Evolutionary conservation across 2,888 invertebrate genomes (phyloP).

Genomic region (Bombylius discolor): DNA sequence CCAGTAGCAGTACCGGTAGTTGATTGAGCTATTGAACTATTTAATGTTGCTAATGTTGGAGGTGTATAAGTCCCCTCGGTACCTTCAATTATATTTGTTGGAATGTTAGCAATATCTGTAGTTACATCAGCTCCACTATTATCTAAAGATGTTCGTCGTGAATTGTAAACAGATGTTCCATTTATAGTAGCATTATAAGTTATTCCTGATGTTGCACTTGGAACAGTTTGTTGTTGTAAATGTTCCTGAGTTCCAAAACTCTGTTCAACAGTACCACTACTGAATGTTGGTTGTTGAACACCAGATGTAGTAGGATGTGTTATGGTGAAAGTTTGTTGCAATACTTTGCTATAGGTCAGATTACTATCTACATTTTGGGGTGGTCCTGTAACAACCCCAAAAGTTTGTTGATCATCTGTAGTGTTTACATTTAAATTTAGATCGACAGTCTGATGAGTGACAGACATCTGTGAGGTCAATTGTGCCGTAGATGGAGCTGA

Average conservation of each 20-base stretch:
- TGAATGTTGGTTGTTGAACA: not conserved
- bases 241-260: not conserved
- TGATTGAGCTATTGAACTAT: not conserved
- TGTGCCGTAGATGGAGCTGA: not conserved
- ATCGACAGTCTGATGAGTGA: conserved; percentile 14
- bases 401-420: not conserved
- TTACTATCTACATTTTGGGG: conserved; percentile 12
- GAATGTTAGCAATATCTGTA: conserved; percentile 24
- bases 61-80: conserved; percentile 15
- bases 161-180: conserved; percentile 30
- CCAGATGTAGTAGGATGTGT: not conserved
- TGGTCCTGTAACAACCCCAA: not conserved
- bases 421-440: not conserved
- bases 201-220: not conserved
- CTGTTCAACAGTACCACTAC: not conserved
- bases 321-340: conserved; percentile 10
- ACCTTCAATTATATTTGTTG: conserved; percentile 23
- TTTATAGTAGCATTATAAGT: not conserved
- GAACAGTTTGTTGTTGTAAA: not conserved
- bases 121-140: conserved; percentile 21
- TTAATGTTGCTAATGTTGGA: conserved; percentile 1
- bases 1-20: not conserved
- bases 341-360: conserved; percentile 16
- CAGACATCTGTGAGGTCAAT: not conserved
- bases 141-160: conserved; percentile 32